These are phyloP conservation scores for Xenentodon cancila DNA, from an alignment of 2,797 vertebrate species.

Conservation along the genomic window DNA sequence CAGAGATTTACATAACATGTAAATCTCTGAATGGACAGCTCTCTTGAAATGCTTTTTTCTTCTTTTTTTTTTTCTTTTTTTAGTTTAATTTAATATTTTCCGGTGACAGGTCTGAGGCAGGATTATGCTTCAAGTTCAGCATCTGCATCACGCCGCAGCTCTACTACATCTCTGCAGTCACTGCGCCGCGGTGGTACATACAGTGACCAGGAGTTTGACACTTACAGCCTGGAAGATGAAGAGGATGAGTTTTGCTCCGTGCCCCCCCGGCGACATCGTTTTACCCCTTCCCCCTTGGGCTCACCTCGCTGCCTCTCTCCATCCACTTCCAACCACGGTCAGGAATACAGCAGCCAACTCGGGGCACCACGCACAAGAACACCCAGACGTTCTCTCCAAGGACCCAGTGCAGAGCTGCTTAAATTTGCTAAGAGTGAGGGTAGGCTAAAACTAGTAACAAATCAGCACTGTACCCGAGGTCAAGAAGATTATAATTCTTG, in stretches of 20 bases:
- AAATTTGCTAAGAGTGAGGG: constrained; percentile 90
- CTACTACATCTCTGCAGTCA: constrained; percentile 90
- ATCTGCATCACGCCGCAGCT: constrained; percentile 89
- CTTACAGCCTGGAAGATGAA: constrained; percentile 91
- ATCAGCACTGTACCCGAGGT: not conserved
- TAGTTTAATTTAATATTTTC: constrained; percentile 7
- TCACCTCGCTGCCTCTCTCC: constrained; percentile 92
- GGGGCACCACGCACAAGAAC: constrained; percentile 78
- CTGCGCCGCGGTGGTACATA: constrained; percentile 88
- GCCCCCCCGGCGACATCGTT: constrained; percentile 82
- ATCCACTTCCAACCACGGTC: constrained; percentile 77
- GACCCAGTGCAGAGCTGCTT: constrained; percentile 85
- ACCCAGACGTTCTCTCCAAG: constrained; percentile 85
- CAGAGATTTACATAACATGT: too few relatives aligned
- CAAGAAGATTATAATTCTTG: not conserved
- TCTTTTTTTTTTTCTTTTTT: not conserved
- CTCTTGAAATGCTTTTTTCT: too few relatives aligned
- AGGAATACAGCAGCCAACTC: constrained; percentile 75
- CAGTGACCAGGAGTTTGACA: constrained; percentile 94
- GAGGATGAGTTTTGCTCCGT: constrained; percentile 85
- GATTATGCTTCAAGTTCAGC: constrained; percentile 92
- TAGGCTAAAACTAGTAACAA: constrained; percentile 49
- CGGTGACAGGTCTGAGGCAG: constrained; percentile 87
- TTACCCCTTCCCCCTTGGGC: constrained; percentile 88
- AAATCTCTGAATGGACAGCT: too few relatives aligned